These are phyloP conservation scores for Lasioglossum morio DNA, from an alignment of 2,888 invertebrate genomes.

Conservation along the genomic window DNA sequence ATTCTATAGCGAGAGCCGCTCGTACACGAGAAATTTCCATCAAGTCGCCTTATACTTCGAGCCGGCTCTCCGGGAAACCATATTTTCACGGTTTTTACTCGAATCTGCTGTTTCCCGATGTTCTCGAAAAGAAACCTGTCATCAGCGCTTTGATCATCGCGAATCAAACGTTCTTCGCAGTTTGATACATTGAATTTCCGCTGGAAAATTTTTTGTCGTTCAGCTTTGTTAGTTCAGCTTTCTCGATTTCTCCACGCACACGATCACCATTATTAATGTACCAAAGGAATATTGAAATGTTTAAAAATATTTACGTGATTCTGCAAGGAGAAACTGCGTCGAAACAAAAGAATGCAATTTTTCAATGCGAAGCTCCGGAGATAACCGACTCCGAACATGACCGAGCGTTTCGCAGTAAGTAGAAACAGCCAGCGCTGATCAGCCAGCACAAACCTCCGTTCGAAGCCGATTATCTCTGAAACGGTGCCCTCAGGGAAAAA, in stretches of 20 bases:
- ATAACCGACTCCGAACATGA: background rate
- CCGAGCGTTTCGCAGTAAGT: background rate
- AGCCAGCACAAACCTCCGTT: background rate
- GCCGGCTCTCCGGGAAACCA: background rate
- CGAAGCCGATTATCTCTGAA: background rate
- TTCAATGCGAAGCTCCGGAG: background rate
- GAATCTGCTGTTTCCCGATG: background rate
- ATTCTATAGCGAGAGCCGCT: background rate
- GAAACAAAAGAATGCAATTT: background rate
- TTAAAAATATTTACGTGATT: background rate
- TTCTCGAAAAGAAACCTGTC: background rate
- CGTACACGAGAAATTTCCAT: conserved; percentile 1
- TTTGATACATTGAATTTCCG: background rate
- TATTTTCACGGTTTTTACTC: background rate
- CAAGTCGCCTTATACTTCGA: background rate
- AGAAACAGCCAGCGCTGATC: background rate
- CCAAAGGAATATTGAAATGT: background rate
- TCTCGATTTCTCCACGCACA: too few species aligned
- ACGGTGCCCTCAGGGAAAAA: background rate
- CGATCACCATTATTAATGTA: too few species aligned
- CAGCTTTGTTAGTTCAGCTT: too few species aligned
- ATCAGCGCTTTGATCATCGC: background rate
- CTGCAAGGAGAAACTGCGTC: background rate
- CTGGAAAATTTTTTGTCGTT: background rate
- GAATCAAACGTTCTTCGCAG: background rate